Conservation (phyloP, 1,140 invertebrate genomes). For the Trichoplusia ni region DNA sequence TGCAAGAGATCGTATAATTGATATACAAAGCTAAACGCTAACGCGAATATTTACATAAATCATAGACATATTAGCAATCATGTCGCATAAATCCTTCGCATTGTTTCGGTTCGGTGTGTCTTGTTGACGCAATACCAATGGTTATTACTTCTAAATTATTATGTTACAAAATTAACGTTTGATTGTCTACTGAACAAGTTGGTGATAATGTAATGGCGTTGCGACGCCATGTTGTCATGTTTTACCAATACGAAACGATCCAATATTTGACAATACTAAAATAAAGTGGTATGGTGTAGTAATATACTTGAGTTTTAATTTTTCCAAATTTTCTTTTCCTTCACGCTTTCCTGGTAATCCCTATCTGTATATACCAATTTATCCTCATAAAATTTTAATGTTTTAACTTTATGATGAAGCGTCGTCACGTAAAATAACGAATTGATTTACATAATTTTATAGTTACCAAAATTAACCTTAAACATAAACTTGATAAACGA, state of each 20-base stretch:
- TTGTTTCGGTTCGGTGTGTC: constrained; percentile 1
- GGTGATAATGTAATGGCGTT: background rate
- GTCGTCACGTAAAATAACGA: too few relatives aligned
- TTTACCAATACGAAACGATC: constrained; percentile 16
- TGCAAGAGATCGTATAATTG: background rate
- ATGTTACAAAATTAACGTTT: background rate
- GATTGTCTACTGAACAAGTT: background rate
- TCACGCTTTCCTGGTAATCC: background rate
- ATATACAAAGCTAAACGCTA: background rate
- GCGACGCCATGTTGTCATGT: background rate
- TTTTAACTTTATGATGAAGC: background rate
- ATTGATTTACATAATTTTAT: too few relatives aligned
- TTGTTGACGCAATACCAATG: constrained; percentile 7
- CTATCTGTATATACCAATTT: background rate
- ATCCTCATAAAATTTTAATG: background rate
- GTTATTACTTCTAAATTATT: background rate
- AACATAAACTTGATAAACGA: too few relatives aligned
- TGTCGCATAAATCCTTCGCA: background rate
- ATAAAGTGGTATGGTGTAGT: constrained; percentile 36
- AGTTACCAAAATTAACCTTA: too few relatives aligned
- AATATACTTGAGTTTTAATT: constrained; percentile 8
- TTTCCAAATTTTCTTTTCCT: background rate
- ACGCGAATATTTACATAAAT: background rate
- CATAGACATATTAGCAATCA: background rate
- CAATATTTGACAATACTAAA: constrained; percentile 35